Percentiles rank a stretch among this genome's conserved stretches.
These are phyloP conservation scores for Meloe dianella DNA, from an alignment of 2,888 invertebrate genomes.

Conservation along the genomic window DNA sequence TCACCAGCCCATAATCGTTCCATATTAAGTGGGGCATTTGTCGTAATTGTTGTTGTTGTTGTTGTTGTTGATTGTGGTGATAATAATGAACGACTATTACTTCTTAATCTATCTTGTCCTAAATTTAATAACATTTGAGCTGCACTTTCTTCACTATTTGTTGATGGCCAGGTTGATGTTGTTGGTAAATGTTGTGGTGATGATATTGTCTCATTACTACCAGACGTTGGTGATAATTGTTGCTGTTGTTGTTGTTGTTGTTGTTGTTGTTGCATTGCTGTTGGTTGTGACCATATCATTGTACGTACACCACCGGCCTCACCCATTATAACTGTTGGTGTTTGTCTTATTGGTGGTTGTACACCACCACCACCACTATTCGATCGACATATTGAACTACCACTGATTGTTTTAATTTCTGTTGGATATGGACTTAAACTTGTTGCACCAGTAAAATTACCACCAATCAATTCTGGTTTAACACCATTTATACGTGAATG, in stretches of 20 bases:
- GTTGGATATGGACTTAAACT: conserved; percentile 48
- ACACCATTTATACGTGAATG: conserved; percentile 73
- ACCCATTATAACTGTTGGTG: conserved; percentile 92
- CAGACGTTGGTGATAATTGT: conserved; percentile 55
- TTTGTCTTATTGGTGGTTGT: conserved; percentile 64
- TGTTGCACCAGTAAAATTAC: conserved; percentile 52
- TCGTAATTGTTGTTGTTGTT: conserved; percentile 37
- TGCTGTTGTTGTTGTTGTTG: conserved; percentile 41
- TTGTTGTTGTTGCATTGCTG: conserved; percentile 48
- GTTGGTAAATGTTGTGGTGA: conserved; percentile 7
- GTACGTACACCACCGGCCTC: conserved; percentile 86
- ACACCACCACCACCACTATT: conserved; percentile 25
- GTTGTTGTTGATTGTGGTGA: conserved; percentile 41
- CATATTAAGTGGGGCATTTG: conserved; percentile 80
- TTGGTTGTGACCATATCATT: conserved; percentile 72
- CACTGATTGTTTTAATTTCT: conserved; percentile 49
- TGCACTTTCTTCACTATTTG: conserved; percentile 62
- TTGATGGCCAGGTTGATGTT: conserved; percentile 46
- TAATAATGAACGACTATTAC: conserved; percentile 27
- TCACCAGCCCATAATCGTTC: conserved; percentile 91
- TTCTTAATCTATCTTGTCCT: conserved; percentile 64
- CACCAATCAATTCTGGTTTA: conserved; percentile 82
- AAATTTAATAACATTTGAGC: conserved; percentile 76
- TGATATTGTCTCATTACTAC: conserved; percentile 16
- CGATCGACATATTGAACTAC: conserved; percentile 39